phyloP scores from a whole-genome alignment of 2,113 vertebrate species.

The Geococcyx californianus region DNA sequence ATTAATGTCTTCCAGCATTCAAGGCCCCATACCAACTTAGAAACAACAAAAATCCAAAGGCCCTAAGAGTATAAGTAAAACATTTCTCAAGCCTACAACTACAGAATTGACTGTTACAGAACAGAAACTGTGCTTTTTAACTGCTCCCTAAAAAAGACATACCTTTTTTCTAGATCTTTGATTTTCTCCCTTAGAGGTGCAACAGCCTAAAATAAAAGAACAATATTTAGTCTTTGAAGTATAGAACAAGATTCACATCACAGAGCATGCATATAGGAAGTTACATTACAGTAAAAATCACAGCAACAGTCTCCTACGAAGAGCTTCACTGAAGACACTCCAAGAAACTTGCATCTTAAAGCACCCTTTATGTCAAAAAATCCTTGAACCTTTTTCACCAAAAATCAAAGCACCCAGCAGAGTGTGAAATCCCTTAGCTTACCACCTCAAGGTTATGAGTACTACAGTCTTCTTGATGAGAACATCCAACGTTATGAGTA shows the following conservation, averaged over 20 bases:
- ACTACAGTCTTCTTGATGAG: background rate
- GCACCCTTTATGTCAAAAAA: background rate
- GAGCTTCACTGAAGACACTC: background rate
- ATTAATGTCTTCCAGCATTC: background rate
- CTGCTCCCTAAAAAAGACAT: background rate
- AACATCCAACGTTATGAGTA: background rate
- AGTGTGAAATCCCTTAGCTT: background rate
- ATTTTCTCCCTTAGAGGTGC: constrained; percentile 86
- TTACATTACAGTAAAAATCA: background rate
- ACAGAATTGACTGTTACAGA: background rate
- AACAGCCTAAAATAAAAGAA: constrained; percentile 72
- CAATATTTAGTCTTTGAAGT: constrained; percentile 1
- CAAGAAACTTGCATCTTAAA: background rate
- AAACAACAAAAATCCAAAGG: background rate
- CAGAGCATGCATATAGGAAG: background rate
- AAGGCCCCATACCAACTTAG: background rate
- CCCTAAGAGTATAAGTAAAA: background rate
- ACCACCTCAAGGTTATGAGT: background rate
- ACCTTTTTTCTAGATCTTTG: constrained; percentile 86
- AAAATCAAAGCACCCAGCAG: background rate
- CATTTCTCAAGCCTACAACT: background rate
- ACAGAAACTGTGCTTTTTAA: background rate
- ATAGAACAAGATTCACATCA: background rate
- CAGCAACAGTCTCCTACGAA: background rate
- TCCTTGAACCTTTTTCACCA: background rate